These are phyloP conservation scores for Perizoma flavofasciatum DNA, from an alignment of 2,888 invertebrate genomes.

Conservation along the genomic window DNA sequence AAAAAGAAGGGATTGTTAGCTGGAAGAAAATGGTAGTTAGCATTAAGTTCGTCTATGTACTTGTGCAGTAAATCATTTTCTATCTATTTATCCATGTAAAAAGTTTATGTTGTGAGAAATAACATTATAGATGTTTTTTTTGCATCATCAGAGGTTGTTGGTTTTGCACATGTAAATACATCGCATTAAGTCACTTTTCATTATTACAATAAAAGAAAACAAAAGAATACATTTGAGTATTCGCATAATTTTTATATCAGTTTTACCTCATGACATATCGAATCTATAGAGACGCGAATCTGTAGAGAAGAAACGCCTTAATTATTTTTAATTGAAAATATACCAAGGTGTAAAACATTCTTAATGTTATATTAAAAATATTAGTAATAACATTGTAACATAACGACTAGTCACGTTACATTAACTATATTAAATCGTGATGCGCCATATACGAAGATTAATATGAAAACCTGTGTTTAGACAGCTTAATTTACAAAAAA, in stretches of 20 bases:
- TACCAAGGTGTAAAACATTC: constrained; percentile 31
- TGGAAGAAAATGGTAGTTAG: too few species aligned
- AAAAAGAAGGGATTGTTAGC: background rate
- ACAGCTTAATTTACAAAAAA: constrained; percentile 9
- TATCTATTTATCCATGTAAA: too few species aligned
- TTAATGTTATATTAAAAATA: constrained; percentile 27
- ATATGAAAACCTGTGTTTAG: constrained; percentile 35
- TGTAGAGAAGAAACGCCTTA: constrained; percentile 56
- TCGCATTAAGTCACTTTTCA: background rate
- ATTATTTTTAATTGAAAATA: constrained; percentile 59
- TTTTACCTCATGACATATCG: constrained; percentile 54
- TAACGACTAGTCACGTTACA: constrained; percentile 45
- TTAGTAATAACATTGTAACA: constrained; percentile 41
- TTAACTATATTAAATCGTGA: constrained; percentile 48
- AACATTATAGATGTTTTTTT: background rate
- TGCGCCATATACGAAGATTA: constrained; percentile 56
- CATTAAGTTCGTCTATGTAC: too few species aligned
- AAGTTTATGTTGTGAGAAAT: background rate
- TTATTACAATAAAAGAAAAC: background rate
- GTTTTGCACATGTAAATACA: constrained; percentile 11
- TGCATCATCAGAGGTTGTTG: constrained; percentile 4
- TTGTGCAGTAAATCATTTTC: too few species aligned
- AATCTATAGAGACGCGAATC: constrained; percentile 40
- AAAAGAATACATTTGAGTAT: background rate
- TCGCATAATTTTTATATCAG: constrained; percentile 27